Evolutionary conservation across 1,140 invertebrate genomes (phyloP).

Genomic region (Drosophila busckii): DNA sequence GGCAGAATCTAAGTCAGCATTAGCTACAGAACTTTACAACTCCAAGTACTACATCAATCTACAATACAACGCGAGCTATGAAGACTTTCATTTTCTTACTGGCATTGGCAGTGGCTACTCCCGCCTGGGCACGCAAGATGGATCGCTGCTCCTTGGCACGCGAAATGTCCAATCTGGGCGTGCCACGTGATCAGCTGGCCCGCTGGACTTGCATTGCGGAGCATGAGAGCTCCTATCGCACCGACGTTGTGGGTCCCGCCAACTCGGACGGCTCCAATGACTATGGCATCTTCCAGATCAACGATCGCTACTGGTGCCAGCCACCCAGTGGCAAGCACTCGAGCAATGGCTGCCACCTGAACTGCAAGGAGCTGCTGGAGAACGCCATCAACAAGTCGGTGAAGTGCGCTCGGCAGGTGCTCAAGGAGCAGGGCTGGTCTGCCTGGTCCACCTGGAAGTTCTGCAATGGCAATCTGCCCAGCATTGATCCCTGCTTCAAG

Average conservation of each 20-base stretch:
- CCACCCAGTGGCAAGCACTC: conserved; percentile 21
- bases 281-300: conserved; percentile 67
- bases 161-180: conserved; percentile 37
- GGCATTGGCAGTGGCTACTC: conserved; percentile 10
- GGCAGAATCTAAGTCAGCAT: not conserved
- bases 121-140: conserved; percentile 18
- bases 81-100: conserved; percentile 4
- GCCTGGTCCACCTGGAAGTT: conserved; percentile 55
- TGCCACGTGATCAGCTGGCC: conserved; percentile 28
- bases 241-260: conserved; percentile 27
- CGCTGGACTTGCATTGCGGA: conserved; percentile 41
- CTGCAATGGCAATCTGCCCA: conserved; percentile 49
- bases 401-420: conserved; percentile 43
- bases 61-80: conserved; percentile 19
- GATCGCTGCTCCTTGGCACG: conserved; percentile 44
- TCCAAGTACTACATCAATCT: conserved; percentile 8
- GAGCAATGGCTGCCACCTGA: conserved; percentile 34
- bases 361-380: conserved; percentile 28
- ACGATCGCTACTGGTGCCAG: conserved; percentile 60
- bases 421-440: conserved; percentile 40
- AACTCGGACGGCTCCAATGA: conserved; percentile 52
- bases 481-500: conserved; percentile 56
- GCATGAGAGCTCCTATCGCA: conserved; percentile 48
- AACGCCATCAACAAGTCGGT: conserved; percentile 42
- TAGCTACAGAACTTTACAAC: not conserved